A percentile compares a stretch with the other conserved stretches of the same genome.
Evolutionary conservation across 2,797 vertebrate genomes (phyloP).

Genomic region (Spea hammondii): DNA sequence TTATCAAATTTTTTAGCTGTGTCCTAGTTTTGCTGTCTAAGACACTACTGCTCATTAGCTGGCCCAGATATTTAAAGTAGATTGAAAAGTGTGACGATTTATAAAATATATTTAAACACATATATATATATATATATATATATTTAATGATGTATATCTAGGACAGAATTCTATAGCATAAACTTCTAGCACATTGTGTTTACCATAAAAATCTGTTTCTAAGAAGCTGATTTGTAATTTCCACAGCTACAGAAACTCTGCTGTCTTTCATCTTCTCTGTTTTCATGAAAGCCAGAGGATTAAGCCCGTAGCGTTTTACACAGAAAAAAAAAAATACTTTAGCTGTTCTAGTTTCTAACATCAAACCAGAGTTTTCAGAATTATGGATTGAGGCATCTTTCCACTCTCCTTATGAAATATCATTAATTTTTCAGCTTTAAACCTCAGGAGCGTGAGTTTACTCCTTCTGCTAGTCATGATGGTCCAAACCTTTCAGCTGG

Average conservation of each 20-base stretch:
- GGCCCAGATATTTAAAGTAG: neutral
- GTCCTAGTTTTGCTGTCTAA: constrained; percentile 30
- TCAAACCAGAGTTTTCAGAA: constrained; percentile 58
- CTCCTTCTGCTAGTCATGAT: constrained; percentile 39
- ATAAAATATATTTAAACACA: neutral
- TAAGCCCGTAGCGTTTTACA: constrained; percentile 56
- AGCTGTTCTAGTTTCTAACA: constrained; percentile 63
- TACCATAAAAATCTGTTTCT: constrained; percentile 67
- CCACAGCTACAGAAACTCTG: constrained; percentile 65
- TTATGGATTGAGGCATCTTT: constrained; percentile 57
- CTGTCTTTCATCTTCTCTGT: constrained; percentile 67
- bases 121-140: neutral
- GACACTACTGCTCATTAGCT: constrained; percentile 11
- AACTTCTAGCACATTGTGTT: constrained; percentile 64
- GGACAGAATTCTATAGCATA: constrained; percentile 62
- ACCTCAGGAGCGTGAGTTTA: constrained; percentile 53
- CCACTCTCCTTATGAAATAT: constrained; percentile 54
- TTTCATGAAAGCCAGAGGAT: constrained; percentile 59
- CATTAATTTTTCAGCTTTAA: constrained; percentile 60
- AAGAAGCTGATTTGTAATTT: constrained; percentile 63
- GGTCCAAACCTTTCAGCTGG: constrained; percentile 34
- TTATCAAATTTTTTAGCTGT: constrained; percentile 19
- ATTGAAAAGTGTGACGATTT: neutral
- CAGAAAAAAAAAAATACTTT: constrained; percentile 53
- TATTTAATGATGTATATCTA: neutral